Percentiles rank a stretch among this genome's conserved stretches.
Conservation (phyloP, 2,797 vertebrate genomes). For the Poeciliopsis presidionis region DNA sequence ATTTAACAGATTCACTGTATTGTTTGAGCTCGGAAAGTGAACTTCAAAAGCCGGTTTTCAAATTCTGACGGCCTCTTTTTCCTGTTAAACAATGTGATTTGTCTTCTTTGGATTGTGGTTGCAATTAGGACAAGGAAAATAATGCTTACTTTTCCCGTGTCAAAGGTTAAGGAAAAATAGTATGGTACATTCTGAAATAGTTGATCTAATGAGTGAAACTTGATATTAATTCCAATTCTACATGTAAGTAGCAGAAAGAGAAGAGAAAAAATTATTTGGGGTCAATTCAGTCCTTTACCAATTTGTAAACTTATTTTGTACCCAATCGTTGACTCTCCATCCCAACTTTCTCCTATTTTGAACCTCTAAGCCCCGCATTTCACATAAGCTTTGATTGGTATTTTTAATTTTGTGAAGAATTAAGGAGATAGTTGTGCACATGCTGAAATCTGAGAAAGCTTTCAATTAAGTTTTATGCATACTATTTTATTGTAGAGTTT, state of each 20-base stretch:
- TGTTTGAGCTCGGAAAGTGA: conserved; percentile 67
- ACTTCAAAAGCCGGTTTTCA: conserved; percentile 74
- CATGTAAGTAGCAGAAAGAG: conserved; percentile 11
- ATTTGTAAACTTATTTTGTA: background rate
- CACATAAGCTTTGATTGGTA: background rate
- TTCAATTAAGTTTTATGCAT: background rate
- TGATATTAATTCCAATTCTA: conserved; percentile 30
- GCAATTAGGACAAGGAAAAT: conserved; percentile 21
- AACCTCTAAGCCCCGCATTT: background rate
- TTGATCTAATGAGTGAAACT: conserved; percentile 17
- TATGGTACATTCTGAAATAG: conserved; percentile 26
- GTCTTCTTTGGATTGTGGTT: conserved; percentile 47
- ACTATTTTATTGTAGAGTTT: background rate
- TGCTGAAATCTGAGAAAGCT: background rate
- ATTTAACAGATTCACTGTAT: conserved; percentile 74
- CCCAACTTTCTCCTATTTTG: background rate
- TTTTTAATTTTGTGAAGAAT: background rate
- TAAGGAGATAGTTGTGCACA: background rate
- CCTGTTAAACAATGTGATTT: conserved; percentile 58
- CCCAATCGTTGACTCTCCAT: background rate
- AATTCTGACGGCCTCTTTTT: conserved; percentile 58
- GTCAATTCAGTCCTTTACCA: background rate
- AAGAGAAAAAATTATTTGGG: background rate
- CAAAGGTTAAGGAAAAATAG: conserved; percentile 38
- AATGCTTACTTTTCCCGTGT: conserved; percentile 30